Base-by-base conservation (phyloP, 2,888 invertebrate genomes). In the Chaetogeoica ovagalla region DNA sequence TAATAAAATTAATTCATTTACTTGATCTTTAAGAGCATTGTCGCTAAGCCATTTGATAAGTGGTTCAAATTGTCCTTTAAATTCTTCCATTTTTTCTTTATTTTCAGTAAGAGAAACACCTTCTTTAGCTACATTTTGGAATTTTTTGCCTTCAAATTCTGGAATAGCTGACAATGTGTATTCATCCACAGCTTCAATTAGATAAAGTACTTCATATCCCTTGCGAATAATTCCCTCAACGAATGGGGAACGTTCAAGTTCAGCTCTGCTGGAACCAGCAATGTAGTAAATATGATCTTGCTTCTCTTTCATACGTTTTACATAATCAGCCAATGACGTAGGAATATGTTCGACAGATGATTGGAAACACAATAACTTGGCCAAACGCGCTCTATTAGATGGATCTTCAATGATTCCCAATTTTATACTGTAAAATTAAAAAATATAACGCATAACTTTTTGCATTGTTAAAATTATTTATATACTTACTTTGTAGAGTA, bases 81-180 rank as follows among this genome's bases (percentile, higher is more conserved):
- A 86, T 81, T 90, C 90, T 86, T 96, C 95, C 85, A 92, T 87
- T 83, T 90, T 90, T 86, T 93, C 93, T 87, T 94, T 93, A 83
- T 84, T 89, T 85, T 96, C 95, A 66, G 93, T 91, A 13, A 98
- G 87, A 83, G 92, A 91, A 86, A 98, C 92, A 55, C 97, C 97
- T 89, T 99, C 99, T 88, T 99, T 99, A 84, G 99, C 99, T 76
- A 98, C 96, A 87, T 99, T 99, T 88, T 97, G 97, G 94, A 99
- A 98, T 88, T 97, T 98, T 89, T 97, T 96, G 77, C 97, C 96
- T 85, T 99, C 98, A 87, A 95, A 99, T 88, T 99, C 98, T 2
- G 98, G 97, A 86, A 99, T 89, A 68, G 97, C 93, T 73, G 96
- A 95, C 84, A 99, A 94, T 84, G 95, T 93, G 88, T 99, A 99